These are phyloP conservation scores for Liasis olivaceus DNA, from an alignment of 2,797 vertebrate species.

Conservation along the genomic window DNA sequence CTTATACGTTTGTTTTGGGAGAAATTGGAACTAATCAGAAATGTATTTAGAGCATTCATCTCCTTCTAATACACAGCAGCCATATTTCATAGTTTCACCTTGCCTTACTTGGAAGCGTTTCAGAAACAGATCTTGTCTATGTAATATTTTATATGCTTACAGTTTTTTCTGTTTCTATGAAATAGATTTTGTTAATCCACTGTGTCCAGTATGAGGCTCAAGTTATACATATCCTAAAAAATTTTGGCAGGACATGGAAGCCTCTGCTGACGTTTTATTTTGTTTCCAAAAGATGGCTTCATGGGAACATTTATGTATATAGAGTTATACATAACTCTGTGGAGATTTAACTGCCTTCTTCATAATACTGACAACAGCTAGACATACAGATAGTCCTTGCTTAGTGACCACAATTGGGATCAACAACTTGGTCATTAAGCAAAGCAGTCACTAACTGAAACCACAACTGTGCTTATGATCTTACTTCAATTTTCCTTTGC, in stretches of 20 bases:
- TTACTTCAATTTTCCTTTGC: no score
- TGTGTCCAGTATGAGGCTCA: background rate
- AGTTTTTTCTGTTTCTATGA: background rate
- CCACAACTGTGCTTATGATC: no score
- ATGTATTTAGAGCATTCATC: conserved; percentile 8
- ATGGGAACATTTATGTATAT: background rate
- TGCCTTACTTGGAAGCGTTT: conserved; percentile 14
- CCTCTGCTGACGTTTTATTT: background rate
- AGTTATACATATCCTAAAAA: background rate
- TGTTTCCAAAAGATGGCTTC: background rate
- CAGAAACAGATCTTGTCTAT: background rate
- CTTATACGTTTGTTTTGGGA: background rate
- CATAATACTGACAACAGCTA: background rate
- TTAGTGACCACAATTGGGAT: no score
- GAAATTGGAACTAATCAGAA: background rate
- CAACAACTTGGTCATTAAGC: no score
- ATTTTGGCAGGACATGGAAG: background rate
- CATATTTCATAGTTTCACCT: background rate
- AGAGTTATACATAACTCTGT: background rate
- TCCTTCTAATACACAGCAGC: background rate
- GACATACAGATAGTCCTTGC: no score
- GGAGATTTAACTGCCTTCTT: background rate
- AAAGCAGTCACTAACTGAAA: no score
- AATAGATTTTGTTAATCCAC: background rate
- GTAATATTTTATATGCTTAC: background rate